Evolutionary conservation across 2,888 invertebrate species (phyloP).

Genomic region (Drosophila mayaguana): DNA sequence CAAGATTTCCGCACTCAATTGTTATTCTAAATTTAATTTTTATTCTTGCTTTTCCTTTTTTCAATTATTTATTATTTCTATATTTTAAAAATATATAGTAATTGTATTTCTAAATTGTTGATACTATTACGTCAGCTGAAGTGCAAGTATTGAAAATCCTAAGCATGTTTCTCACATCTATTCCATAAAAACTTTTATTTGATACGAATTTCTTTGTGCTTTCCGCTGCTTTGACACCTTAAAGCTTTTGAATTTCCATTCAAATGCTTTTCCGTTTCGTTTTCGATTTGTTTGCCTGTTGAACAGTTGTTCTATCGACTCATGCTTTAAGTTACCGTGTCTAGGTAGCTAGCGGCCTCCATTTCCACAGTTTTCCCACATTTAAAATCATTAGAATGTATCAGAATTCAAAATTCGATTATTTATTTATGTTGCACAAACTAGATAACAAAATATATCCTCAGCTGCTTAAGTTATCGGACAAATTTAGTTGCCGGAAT

Average conservation of each 20-base stretch:
- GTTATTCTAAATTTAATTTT: slow-evolving; percentile 1
- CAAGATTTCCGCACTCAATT: slow-evolving; percentile 41
- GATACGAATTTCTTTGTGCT: neutral
- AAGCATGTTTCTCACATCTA: neutral
- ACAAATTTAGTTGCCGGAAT: neutral
- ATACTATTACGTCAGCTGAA: neutral
- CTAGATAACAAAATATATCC: neutral
- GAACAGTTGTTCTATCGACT: neutral
- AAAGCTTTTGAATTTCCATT: neutral
- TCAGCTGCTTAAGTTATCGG: neutral
- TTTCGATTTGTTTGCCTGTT: neutral
- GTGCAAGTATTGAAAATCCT: neutral
- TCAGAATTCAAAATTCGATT: neutral
- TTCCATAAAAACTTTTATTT: neutral
- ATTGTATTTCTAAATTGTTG: neutral
- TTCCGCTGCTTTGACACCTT: neutral
- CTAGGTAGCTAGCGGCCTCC: neutral
- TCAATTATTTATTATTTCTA: too few species aligned
- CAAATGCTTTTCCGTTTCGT: neutral
- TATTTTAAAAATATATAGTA: neutral
- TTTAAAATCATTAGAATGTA: neutral
- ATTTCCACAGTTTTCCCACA: neutral
- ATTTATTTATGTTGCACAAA: neutral
- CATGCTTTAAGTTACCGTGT: neutral
- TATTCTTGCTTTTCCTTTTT: neutral